A percentile compares a stretch with the other conserved stretches of the same genome.
Evolutionary conservation across 2,888 invertebrate species (phyloP).

Genomic region (Brachyopa scutellaris): DNA sequence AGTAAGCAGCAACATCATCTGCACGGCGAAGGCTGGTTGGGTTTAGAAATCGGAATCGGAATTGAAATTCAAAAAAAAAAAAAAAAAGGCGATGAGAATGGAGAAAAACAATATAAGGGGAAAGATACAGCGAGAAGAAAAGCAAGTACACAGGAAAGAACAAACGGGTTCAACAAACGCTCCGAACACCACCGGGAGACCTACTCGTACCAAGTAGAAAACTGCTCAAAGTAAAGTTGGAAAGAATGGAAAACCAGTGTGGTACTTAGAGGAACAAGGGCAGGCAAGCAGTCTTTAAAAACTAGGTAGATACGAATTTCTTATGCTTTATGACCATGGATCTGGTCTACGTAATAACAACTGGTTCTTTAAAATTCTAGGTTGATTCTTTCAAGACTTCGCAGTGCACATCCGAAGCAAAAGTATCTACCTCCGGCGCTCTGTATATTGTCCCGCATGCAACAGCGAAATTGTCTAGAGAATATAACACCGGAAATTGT

Average conservation of each 20-base stretch:
- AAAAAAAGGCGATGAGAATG: constrained; percentile 23
- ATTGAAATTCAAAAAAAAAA: too few species aligned
- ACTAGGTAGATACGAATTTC: constrained; percentile 21
- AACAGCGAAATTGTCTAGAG: constrained; percentile 32
- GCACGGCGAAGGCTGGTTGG: constrained; percentile 49
- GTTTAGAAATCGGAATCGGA: constrained; percentile 65
- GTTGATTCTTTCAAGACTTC: constrained; percentile 37
- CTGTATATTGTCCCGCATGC: constrained; percentile 28
- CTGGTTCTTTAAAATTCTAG: constrained; percentile 1
- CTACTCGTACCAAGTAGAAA: neutral
- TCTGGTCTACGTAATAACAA: constrained; percentile 1
- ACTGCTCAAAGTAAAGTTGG: neutral
- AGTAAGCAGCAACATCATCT: constrained; percentile 41
- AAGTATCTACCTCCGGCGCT: constrained; percentile 46
- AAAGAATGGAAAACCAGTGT: neutral
- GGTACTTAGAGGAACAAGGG: constrained; percentile 28
- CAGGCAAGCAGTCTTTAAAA: constrained; percentile 44
- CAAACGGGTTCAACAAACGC: constrained; percentile 66
- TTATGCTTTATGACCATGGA: constrained; percentile 50
- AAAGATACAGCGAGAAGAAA: neutral
- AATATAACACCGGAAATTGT: constrained; percentile 68
- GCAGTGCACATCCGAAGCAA: constrained; percentile 64
- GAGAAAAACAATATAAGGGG: neutral
- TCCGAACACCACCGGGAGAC: neutral
- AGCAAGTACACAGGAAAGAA: constrained; percentile 1